Conservation (phyloP, 1,140 invertebrate genomes). For the Bombus polaris region DNA sequence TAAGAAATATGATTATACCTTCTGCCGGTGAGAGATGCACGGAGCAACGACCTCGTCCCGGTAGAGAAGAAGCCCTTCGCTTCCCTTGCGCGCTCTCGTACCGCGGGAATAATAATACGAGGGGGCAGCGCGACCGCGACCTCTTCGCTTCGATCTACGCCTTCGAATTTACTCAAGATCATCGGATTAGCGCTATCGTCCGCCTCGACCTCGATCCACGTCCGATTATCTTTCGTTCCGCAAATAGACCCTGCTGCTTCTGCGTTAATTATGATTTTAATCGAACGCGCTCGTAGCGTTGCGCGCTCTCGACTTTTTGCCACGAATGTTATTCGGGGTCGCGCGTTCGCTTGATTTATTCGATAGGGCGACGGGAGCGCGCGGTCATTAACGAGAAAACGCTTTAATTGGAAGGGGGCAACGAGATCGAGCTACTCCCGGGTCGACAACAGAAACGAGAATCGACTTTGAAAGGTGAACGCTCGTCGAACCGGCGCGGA, state of each 20-base stretch:
- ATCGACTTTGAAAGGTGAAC: neutral
- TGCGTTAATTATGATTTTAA: slow-evolving; percentile 13
- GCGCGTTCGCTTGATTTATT: slow-evolving; percentile 11
- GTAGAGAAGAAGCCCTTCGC: slow-evolving; percentile 58
- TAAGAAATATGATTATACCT: slow-evolving; percentile 76
- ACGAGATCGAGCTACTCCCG: neutral
- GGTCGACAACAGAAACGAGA: neutral
- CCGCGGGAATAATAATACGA: slow-evolving; percentile 60
- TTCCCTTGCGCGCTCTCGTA: slow-evolving; percentile 58
- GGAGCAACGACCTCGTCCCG: slow-evolving; percentile 66
- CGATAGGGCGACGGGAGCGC: too few species aligned
- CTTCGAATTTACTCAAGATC: slow-evolving; percentile 13
- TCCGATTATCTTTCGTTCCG: neutral
- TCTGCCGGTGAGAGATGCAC: slow-evolving; percentile 54
- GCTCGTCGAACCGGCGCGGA: neutral
- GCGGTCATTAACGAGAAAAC: slow-evolving; percentile 22
- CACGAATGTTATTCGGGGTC: neutral
- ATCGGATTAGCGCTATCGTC: neutral
- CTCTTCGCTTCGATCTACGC: slow-evolving; percentile 45
- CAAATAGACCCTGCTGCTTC: neutral
- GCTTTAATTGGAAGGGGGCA: slow-evolving; percentile 23
- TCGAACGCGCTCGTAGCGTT: neutral
- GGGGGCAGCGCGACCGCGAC: slow-evolving; percentile 43
- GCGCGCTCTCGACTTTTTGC: too few species aligned
- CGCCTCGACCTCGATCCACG: neutral